Evolutionary conservation across 2,888 invertebrate species (phyloP).

Genomic region (Orthosia gothica): DNA sequence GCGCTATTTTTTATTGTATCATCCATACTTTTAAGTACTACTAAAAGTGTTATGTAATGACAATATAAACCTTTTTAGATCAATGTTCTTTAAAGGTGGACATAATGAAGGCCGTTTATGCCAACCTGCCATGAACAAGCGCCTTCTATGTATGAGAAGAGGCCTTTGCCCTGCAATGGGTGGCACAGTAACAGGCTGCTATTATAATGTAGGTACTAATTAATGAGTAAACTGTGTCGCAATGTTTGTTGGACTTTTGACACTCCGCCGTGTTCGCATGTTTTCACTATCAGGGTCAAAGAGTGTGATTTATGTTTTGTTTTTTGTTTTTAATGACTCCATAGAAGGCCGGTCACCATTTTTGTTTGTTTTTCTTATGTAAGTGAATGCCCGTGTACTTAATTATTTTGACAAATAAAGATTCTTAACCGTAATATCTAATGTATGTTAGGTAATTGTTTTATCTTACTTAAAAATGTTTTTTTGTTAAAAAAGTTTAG

Average conservation of each 20-base stretch:
- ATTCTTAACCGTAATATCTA: too few species aligned
- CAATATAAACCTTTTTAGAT: not conserved
- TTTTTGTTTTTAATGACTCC: not conserved
- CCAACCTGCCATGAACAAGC: too few species aligned
- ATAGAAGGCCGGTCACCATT: not conserved
- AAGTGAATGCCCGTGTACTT: too few species aligned
- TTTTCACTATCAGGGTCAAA: conserved; percentile 26
- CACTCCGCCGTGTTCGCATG: not conserved
- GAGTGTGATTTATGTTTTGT: not conserved
- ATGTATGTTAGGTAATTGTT: too few species aligned
- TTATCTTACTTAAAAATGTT: too few species aligned
- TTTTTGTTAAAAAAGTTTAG: too few species aligned
- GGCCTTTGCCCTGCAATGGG: too few species aligned
- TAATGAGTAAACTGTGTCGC: conserved; percentile 11
- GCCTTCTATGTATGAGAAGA: too few species aligned
- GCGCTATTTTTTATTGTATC: too few species aligned
- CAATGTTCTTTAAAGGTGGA: not conserved
- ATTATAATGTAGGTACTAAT: not conserved
- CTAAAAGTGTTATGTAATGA: not conserved
- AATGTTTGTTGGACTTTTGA: conserved; percentile 9
- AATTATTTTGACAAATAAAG: too few species aligned
- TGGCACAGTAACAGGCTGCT: too few species aligned
- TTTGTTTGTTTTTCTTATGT: not conserved
- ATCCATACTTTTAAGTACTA: too few species aligned
- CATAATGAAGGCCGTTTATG: not conserved